Evolutionary conservation across 1,140 invertebrate species (phyloP).

Genomic region (Magallana angulata): DNA sequence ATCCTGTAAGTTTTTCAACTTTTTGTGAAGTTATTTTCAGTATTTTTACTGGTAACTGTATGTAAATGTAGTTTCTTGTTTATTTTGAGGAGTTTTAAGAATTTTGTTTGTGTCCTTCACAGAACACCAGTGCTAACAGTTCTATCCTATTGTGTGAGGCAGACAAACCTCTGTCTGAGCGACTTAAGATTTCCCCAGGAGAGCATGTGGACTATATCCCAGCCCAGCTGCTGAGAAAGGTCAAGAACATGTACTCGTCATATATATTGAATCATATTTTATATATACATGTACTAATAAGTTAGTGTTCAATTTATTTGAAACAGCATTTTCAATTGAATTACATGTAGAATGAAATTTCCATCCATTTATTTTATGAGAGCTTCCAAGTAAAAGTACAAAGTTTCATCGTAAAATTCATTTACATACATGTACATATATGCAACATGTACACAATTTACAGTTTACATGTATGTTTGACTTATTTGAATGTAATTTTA

Average conservation of each 20-base stretch:
- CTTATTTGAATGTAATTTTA: neutral
- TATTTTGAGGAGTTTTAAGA: neutral
- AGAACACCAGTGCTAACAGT: slow-evolving; percentile 55
- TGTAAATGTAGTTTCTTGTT: neutral
- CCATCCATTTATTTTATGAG: no score
- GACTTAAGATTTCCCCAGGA: slow-evolving; percentile 83
- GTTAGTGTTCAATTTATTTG: no score
- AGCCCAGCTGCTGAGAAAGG: slow-evolving; percentile 84
- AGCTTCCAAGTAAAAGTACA: no score
- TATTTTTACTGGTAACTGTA: neutral
- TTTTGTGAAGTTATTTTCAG: neutral
- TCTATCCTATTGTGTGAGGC: slow-evolving; percentile 69
- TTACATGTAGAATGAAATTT: no score
- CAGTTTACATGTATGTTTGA: neutral
- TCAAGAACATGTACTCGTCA: slow-evolving; percentile 42
- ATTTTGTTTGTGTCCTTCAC: neutral
- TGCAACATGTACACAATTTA: no score
- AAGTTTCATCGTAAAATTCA: no score
- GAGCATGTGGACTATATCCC: slow-evolving; percentile 87
- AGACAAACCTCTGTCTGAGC: slow-evolving; percentile 81
- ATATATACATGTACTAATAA: no score
- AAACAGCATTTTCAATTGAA: no score
- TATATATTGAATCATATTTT: no score
- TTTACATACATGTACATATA: no score
- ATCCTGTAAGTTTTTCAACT: neutral